A percentile compares a stretch with the other conserved stretches of the same genome.
Evolutionary conservation across 2,797 vertebrate genomes (phyloP).

Genomic region (Ptychadena robeensis): DNA sequence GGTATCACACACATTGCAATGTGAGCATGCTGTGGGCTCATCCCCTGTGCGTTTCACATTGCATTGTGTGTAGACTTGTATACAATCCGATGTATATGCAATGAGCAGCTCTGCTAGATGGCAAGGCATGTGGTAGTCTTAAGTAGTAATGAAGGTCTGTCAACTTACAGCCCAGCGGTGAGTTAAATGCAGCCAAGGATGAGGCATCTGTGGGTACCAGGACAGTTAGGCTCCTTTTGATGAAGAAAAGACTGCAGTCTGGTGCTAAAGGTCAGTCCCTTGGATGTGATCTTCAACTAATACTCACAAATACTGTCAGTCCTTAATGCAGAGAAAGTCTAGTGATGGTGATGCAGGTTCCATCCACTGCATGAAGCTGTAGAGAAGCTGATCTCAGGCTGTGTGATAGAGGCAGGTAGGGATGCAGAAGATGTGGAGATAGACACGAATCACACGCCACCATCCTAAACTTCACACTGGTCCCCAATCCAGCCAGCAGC

Average conservation of each 20-base stretch:
- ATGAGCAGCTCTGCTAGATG: not conserved
- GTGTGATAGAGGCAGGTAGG: constrained; percentile 74
- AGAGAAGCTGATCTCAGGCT: constrained; percentile 72
- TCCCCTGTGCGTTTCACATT: not conserved
- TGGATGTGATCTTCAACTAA: constrained; percentile 70
- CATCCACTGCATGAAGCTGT: constrained; percentile 73
- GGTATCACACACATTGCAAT: constrained; percentile 2
- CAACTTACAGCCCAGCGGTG: constrained; percentile 69
- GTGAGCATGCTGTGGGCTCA: not conserved
- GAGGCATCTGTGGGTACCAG: constrained; percentile 56
- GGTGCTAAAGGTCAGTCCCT: constrained; percentile 62
- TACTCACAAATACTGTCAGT: constrained; percentile 73
- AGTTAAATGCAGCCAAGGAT: constrained; percentile 67
- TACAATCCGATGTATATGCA: not conserved
- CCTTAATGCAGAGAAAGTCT: constrained; percentile 66
- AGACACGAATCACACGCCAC: constrained; percentile 51
- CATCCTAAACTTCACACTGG: constrained; percentile 78
- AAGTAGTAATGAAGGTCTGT: constrained; percentile 41
- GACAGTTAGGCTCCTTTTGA: constrained; percentile 35
- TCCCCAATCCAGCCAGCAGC: constrained; percentile 69
- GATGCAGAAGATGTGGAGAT: constrained; percentile 65
- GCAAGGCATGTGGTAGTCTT: not conserved
- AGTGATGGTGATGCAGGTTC: constrained; percentile 65
- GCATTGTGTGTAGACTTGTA: not conserved
- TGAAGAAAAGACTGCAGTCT: constrained; percentile 63